Conservation (phyloP, 2,797 vertebrate species). For the Sparidentex hasta region DNA sequence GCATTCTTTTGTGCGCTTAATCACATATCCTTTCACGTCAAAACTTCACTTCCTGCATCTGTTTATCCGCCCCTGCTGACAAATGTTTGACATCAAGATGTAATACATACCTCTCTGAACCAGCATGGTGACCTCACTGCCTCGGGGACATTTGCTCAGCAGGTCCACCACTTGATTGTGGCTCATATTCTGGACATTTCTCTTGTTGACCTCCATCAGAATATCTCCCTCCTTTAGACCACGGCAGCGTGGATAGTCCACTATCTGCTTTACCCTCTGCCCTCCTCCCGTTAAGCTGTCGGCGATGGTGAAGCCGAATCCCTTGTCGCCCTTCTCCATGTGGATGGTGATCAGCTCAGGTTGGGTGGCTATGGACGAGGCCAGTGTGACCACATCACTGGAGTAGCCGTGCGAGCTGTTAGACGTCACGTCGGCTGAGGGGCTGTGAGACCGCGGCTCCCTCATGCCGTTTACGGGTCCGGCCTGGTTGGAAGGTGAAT, state of each 20-base stretch:
- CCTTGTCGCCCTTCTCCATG: constrained; percentile 98
- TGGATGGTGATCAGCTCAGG: constrained; percentile 99
- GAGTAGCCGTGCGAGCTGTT: constrained; percentile 90
- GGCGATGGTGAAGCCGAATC: constrained; percentile 98
- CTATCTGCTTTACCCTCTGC: constrained; percentile 97
- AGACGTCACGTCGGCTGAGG: constrained; percentile 79
- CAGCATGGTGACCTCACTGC: constrained; percentile 96
- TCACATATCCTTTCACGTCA: constrained; percentile 20
- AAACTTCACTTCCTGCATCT: constrained; percentile 28
- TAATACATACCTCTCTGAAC: constrained; percentile 94
- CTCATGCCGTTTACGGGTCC: constrained; percentile 85
- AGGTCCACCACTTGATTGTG: constrained; percentile 99
- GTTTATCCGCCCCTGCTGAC: constrained; percentile 13
- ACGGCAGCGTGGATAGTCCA: constrained; percentile 96
- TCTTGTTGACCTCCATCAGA: constrained; percentile 98
- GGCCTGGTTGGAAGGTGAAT: constrained; percentile 86
- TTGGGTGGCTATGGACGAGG: constrained; percentile 96
- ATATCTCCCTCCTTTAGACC: constrained; percentile 97
- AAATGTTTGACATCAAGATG: constrained; percentile 22
- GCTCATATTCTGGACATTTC: constrained; percentile 96
- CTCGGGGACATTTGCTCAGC: constrained; percentile 96
- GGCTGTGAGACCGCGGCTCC: constrained; percentile 88
- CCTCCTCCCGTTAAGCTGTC: constrained; percentile 95
- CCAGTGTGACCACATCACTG: constrained; percentile 95
- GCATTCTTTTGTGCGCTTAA: constrained; percentile 43